A percentile compares a stretch with the other conserved stretches of the same genome.
Evolutionary conservation across 2,797 vertebrate genomes (phyloP).

Genomic region (Periophthalmus magnuspinnatus): DNA sequence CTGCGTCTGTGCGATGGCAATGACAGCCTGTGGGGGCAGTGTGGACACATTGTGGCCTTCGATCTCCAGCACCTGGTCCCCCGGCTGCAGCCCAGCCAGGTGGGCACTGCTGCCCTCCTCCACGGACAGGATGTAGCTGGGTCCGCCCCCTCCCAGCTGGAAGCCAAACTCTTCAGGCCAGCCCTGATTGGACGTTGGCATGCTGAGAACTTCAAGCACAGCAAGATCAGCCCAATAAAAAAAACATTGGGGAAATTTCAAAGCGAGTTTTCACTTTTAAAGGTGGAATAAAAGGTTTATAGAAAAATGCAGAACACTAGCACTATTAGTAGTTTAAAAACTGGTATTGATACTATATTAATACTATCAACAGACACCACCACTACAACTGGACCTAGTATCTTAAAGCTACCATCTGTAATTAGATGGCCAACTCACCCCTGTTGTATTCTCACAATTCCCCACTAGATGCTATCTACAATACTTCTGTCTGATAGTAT

Average conservation of each 20-base stretch:
- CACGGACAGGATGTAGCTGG: constrained; percentile 91
- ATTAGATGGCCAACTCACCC: too few species aligned
- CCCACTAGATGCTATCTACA: too few species aligned
- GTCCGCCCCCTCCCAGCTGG: constrained; percentile 85
- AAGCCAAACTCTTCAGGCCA: constrained; percentile 98
- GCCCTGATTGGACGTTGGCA: constrained; percentile 89
- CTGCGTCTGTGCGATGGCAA: constrained; percentile 84
- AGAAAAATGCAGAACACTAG: too few species aligned
- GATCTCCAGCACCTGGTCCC: constrained; percentile 95
- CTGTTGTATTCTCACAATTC: too few species aligned
- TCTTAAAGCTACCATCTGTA: too few species aligned
- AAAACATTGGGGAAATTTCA: not conserved
- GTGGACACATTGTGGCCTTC: constrained; percentile 89
- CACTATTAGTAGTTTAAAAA: too few species aligned
- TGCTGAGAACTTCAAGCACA: constrained; percentile 77
- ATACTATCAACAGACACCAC: too few species aligned
- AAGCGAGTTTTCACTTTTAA: not conserved
- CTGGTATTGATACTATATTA: too few species aligned
- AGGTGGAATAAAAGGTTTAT: not conserved
- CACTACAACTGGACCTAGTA: too few species aligned
- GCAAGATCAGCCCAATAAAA: constrained; percentile 1
- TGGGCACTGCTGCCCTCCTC: constrained; percentile 93
- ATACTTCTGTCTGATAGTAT: too few species aligned
- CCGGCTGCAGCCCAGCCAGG: constrained; percentile 85
- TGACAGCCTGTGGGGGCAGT: constrained; percentile 78